Evolutionary conservation across 2,888 invertebrate species (phyloP), one percentile per base, ranked within the genome.

Genomic region (Spialia ferax): DNA sequence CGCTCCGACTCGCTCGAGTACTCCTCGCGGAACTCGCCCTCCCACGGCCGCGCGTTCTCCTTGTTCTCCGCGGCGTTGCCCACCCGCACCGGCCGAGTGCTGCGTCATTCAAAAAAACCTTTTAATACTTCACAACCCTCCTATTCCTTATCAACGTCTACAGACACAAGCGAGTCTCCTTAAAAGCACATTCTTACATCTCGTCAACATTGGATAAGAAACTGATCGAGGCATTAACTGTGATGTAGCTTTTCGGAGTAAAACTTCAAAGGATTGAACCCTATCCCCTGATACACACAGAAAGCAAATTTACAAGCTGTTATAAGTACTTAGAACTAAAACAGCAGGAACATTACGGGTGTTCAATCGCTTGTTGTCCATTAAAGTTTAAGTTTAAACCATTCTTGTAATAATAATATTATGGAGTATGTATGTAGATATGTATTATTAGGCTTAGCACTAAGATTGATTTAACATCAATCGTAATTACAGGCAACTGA

Each of bases 11-110:
- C 96, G 78, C 95, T 96, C 76, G 89, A 77, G 81, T 94, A 94
- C 76, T 96, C 95, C 77, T 96, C 95, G 71, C 96, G 95, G 90
- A 97, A 96, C 74, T 97, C 95, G 62, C 82, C 81, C 70, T 93
- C 93, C 94, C 96, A 96, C 70, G 97, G 97, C 77, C 97, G 95
- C 62, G 97, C 95, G 84, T 97, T 97, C 90, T 98, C 98, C 89
- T 98, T 98, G 91, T 98, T 97, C 86, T 98, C 98, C 82, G 96
- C 87, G 54, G 96, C 96, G 85, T 96, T 96, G 70, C 97, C 96
- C 82, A 97, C 89, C 85, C 97, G 96, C 83, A 97, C 97, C 73
- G 97, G 97, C 85, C 97, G 96, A 79, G 96, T 96, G 85, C 96
- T 96, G 94, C 95, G 95, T 10, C 32, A 22, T 32, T 26, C 38